Evolutionary conservation across 1,140 invertebrate genomes (phyloP).

Genomic region (Trachelipus rathkii): DNA sequence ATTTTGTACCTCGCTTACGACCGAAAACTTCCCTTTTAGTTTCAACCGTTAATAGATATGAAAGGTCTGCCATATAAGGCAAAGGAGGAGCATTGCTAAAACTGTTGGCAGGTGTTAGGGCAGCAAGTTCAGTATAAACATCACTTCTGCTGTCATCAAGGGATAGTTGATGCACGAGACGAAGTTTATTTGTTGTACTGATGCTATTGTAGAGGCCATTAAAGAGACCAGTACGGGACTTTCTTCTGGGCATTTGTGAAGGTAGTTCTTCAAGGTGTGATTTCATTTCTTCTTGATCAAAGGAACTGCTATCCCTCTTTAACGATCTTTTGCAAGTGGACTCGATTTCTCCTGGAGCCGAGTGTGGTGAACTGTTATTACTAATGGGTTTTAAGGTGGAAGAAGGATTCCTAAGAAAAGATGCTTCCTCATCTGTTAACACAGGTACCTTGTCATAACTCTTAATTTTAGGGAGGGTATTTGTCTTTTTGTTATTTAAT

Average conservation of each 20-base stretch:
- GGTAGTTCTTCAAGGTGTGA: conserved; percentile 42
- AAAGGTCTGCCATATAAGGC: conserved; percentile 33
- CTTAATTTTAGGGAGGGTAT: background rate
- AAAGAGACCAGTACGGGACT: conserved; percentile 43
- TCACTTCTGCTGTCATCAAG: conserved; percentile 44
- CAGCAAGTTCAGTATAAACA: conserved; percentile 36
- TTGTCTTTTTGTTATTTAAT: background rate
- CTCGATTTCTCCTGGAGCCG: background rate
- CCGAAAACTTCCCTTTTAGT: conserved; percentile 50
- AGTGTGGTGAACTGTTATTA: background rate
- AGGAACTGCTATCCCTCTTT: conserved; percentile 31
- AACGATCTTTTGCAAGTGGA: background rate
- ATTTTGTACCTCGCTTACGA: conserved; percentile 53
- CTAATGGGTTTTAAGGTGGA: too few species aligned
- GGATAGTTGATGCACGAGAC: conserved; percentile 46
- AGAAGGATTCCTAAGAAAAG: background rate
- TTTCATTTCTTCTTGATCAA: conserved; percentile 42
- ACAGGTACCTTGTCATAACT: background rate
- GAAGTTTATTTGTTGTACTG: conserved; percentile 38
- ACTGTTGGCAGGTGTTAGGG: conserved; percentile 31
- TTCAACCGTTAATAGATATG: conserved; percentile 46
- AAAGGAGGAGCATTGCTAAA: conserved; percentile 33
- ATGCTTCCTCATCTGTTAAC: background rate
- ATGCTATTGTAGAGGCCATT: conserved; percentile 45
- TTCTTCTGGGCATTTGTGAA: conserved; percentile 40